Conservation (phyloP, 2,113 vertebrate genomes). For the Entelurus aequoreus region DNA sequence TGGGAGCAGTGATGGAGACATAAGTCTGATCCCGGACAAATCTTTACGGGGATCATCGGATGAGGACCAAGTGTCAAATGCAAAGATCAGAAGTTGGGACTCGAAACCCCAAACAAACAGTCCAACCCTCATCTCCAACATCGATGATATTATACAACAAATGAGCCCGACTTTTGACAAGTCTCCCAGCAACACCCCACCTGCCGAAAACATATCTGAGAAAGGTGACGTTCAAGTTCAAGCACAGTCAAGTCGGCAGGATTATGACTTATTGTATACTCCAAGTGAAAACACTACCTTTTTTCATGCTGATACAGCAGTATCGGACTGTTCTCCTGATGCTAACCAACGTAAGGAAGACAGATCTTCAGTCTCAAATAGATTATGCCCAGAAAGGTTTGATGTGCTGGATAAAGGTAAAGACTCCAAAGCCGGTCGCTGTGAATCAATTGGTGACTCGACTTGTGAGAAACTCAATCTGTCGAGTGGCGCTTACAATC, state of each 20-base stretch:
- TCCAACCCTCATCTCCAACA: constrained; percentile 60
- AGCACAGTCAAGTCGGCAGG: constrained; percentile 20
- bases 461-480: constrained; percentile 9
- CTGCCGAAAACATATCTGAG: constrained; percentile 5
- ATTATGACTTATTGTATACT: constrained; percentile 67
- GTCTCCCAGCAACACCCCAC: not conserved
- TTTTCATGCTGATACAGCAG: no score
- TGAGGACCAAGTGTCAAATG: constrained; percentile 30
- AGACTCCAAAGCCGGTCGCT: constrained; percentile 76
- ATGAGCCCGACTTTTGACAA: constrained; percentile 19
- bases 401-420: constrained; percentile 59
- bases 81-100: constrained; percentile 5
- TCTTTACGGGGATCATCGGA: constrained; percentile 25
- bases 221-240: not conserved
- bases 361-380: constrained; percentile 34
- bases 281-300: constrained; percentile 60
- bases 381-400: constrained; percentile 21
- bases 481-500: not conserved
- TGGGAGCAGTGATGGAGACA: constrained; percentile 41
- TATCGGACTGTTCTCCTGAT: constrained; percentile 58
- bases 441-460: constrained; percentile 77
- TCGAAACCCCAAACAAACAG: constrained; percentile 1
- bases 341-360: constrained; percentile 71
- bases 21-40: constrained; percentile 39
- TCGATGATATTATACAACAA: constrained; percentile 68